Evolutionary conservation across 2,113 vertebrate genomes (phyloP), one percentile per base, ranked within the genome.

Genomic region (Passer montanus): DNA sequence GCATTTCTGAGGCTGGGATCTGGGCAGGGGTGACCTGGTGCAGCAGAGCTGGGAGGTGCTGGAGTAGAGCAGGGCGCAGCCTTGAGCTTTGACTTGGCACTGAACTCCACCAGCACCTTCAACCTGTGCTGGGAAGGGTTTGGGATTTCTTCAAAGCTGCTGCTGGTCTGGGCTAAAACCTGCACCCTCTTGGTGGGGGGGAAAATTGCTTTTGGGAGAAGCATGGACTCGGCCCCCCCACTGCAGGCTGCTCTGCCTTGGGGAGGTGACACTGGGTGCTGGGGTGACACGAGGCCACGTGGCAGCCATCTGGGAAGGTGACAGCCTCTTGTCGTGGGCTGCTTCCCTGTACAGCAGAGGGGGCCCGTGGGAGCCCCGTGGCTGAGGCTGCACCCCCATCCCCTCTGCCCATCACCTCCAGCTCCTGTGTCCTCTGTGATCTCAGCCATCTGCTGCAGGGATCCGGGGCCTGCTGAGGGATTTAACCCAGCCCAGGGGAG

Each of bases 381-480:
- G 7, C 1, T 22, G 8, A 39, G 35, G 16, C 55, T 59, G 49
- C 2, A 23, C 59, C 28, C 43, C 39, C 8, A 3, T 28, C 81
- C 37, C 31, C n/a, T 58, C 27, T 8, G 20, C 50, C 46, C 46
- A 3, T 39, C 0, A 0, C 11, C 31, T 43, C 56, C 0, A 0
- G 20, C 37, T 41, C 9, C 55, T 1, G 28, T 30, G 41, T 67
- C 43, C 81, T 74, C 35, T 4, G 9, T 60, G 63, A 56, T 89
- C 52, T 72, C 60, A 8, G 21, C 91, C 90, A 88, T 97, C 94
- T 93, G 87, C 87, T 79, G 11, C 0, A 15, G 59, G 35, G 19
- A 87, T 75, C 28, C 0, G 0, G n/a, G 41, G 17, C 55, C 63
- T 39, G n/a, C 22, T 5, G 10, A 60, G 24, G 64, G 87, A 84